Evolutionary conservation across 1,140 invertebrate genomes (phyloP).

Genomic region (Vanessa tameamea): DNA sequence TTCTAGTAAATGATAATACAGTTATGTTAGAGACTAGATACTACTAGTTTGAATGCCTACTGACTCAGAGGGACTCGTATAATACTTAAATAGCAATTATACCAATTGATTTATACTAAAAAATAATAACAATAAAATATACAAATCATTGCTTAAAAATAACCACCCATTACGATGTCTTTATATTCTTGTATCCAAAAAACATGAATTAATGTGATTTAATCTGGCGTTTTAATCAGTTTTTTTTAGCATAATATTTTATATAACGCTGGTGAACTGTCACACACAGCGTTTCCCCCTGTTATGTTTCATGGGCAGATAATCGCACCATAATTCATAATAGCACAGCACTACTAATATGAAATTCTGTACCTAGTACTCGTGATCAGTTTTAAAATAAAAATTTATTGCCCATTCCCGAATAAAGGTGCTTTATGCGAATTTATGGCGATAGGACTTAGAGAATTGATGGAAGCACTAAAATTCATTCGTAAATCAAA

Average conservation of each 20-base stretch:
- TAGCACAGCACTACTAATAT: slow-evolving; percentile 51
- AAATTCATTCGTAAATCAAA: slow-evolving; percentile 19
- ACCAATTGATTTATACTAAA: too few species aligned
- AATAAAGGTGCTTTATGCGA: slow-evolving; percentile 40
- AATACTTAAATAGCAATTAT: too few species aligned
- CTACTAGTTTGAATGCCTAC: too few species aligned
- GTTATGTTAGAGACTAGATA: too few species aligned
- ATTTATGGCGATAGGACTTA: slow-evolving; percentile 42
- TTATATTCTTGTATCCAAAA: too few species aligned
- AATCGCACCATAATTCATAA: slow-evolving; percentile 56
- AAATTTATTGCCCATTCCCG: slow-evolving; percentile 53
- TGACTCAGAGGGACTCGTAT: too few species aligned
- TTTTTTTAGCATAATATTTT: background rate
- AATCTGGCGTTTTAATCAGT: too few species aligned
- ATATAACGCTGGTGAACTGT: slow-evolving; percentile 11
- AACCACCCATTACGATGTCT: too few species aligned
- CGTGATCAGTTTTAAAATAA: slow-evolving; percentile 61
- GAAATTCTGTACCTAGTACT: slow-evolving; percentile 49
- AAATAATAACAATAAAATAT: too few species aligned
- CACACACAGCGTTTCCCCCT: slow-evolving; percentile 14
- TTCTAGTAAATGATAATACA: too few species aligned
- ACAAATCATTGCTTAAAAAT: too few species aligned
- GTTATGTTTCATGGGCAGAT: slow-evolving; percentile 48
- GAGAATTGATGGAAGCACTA: slow-evolving; percentile 37
- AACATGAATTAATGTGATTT: too few species aligned